Evolutionary conservation across 1,140 invertebrate species (phyloP), one percentile per base, ranked within the genome.

Genomic region (Trichomalopsis sarcophagae): DNA sequence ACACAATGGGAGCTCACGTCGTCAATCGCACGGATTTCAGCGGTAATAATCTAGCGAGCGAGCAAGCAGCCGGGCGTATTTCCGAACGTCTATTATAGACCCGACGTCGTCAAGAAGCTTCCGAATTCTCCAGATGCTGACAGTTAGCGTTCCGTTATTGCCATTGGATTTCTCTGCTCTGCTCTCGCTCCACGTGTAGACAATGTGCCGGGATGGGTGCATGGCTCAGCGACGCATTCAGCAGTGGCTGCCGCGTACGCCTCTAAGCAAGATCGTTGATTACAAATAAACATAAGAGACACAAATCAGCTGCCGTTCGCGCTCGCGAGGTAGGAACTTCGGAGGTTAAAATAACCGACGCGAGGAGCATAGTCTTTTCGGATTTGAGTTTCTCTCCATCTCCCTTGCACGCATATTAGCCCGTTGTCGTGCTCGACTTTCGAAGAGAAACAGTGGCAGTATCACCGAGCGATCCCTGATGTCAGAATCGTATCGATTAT

Each of bases 261-360:
- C 82, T 86, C 77, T 82, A 79, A 84, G 69, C 78, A 84, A 82
- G 79, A 86, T 86, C 84, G 84, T 87, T 89, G 88, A 89, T 89
- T 89, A 88, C 88, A 87, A 88, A 89, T 87, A 89, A 89, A 88
- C 87, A 86, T 66, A 81, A 81, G 84, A 86, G 87, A 89, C 87
- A 87, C 87, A 33, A 69, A 30, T n/a, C 74, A 69, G 74, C 81
- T 62, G 68, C 69, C 17, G 82, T 50, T 40, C 23, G 23, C 6
- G 55, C 75, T 69, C 75, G 27, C 36, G 40, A 33, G 27, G 17
- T 36, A 50, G 73, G 74, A 77, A 73, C 71, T 84, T 50, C 27
- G 14, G 75, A 27, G 36, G 40, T 69, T 50, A 55, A 66, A 68
- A 77, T 11, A 83, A 77, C 73, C 74, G 50, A 44, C 23, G 66